Evolutionary conservation across 2,888 invertebrate species (phyloP).

Genomic region (Leptarthrus brevirostris): DNA sequence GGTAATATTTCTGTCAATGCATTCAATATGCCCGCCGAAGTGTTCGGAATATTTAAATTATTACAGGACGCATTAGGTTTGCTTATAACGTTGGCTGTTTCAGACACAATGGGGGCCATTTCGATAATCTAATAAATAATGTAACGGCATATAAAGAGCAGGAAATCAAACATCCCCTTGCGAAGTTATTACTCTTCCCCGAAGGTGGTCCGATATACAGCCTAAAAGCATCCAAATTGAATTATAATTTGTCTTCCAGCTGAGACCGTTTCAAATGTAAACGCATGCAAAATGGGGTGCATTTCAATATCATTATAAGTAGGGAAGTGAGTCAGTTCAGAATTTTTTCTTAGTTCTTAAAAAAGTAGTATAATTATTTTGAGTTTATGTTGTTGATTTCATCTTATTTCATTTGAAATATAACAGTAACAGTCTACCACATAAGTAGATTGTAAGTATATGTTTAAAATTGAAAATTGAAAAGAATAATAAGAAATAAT

Average conservation of each 20-base stretch:
- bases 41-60: constrained; percentile 46
- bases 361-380: too few relatives aligned
- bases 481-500: too few relatives aligned
- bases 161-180: constrained; percentile 31
- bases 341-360: too few relatives aligned
- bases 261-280: not conserved
- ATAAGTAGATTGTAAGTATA: too few relatives aligned
- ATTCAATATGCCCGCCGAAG: constrained; percentile 30
- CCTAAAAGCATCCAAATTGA: constrained; percentile 22
- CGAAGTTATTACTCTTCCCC: not conserved
- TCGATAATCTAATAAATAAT: constrained; percentile 30
- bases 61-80: constrained; percentile 25
- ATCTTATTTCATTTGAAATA: too few relatives aligned
- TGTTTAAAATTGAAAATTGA: too few relatives aligned
- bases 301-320: not conserved
- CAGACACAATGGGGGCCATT: constrained; percentile 24
- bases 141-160: constrained; percentile 7
- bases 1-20: constrained; percentile 45
- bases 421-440: too few relatives aligned
- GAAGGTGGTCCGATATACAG: not conserved
- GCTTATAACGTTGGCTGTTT: not conserved
- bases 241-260: constrained; percentile 19
- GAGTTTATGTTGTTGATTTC: too few relatives aligned
- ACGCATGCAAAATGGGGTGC: not conserved
- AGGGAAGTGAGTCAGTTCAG: not conserved